Percentiles rank a stretch among this genome's conserved stretches.
phyloP scores from a whole-genome alignment of 2,888 invertebrate genomes.

The Gisinianus flammeolus region DNA sequence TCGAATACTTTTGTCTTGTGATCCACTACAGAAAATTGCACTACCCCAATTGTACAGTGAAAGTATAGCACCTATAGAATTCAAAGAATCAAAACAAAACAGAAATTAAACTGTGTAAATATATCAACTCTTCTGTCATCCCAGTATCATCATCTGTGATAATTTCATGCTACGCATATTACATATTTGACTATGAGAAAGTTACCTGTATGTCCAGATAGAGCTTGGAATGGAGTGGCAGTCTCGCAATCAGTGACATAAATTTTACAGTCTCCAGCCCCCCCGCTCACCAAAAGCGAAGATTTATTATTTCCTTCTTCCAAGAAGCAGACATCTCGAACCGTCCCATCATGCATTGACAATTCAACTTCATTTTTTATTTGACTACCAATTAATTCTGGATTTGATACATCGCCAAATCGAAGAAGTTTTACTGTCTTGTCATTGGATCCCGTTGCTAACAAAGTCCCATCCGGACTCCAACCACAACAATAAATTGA shows the following conservation, averaged over 20 bases:
- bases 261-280: constrained; percentile 98
- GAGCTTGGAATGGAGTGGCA: constrained; percentile 86
- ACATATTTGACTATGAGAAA: background rate
- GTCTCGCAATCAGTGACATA: constrained; percentile 97
- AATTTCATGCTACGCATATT: too few relatives aligned
- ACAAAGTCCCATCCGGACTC: constrained; percentile 93
- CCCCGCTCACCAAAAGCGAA: constrained; percentile 91
- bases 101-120: background rate
- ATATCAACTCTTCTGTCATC: too few relatives aligned
- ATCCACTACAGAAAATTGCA: constrained; percentile 95
- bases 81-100: background rate
- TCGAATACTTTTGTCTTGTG: constrained; percentile 94
- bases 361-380: constrained; percentile 74
- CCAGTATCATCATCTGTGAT: too few relatives aligned
- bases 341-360: constrained; percentile 98
- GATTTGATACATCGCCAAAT: constrained; percentile 85
- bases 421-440: constrained; percentile 96
- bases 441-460: constrained; percentile 98
- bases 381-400: constrained; percentile 67
- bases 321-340: constrained; percentile 94
- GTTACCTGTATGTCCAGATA: constrained; percentile 85
- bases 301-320: constrained; percentile 91
- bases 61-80: constrained; percentile 77
- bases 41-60: constrained; percentile 96
- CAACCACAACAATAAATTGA: constrained; percentile 98